Evolutionary conservation across 2,113 vertebrate genomes (phyloP).

Genomic region (Piprites chloris): DNA sequence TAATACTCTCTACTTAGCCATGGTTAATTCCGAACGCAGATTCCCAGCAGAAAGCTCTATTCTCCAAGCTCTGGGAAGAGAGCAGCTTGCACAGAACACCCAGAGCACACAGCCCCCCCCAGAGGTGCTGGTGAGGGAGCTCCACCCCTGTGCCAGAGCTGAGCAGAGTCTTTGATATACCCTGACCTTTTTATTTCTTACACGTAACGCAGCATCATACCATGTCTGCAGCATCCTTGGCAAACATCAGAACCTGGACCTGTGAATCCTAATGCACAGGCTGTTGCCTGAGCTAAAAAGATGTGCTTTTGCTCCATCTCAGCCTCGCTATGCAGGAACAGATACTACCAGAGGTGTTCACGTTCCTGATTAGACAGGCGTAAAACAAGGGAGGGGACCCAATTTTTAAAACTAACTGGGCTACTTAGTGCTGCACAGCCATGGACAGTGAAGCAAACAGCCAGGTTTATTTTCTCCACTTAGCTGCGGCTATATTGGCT

Average conservation of each 20-base stretch:
- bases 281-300: neutral
- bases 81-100: neutral
- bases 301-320: neutral
- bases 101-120: neutral
- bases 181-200: neutral
- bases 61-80: neutral
- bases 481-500: neutral
- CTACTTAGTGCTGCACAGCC: neutral
- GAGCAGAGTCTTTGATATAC: neutral
- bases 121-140: fast-evolving
- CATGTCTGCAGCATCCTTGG: fast-evolving
- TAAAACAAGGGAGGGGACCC: neutral
- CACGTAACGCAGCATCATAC: fast-evolving
- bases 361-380: neutral
- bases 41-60: neutral
- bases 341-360: neutral
- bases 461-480: neutral
- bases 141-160: fast-evolving
- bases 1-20: neutral
- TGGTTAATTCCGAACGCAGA: neutral
- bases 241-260: neutral
- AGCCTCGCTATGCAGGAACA: fast-evolving
- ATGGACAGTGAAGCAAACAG: neutral
- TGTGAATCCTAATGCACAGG: fast-evolving
- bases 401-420: neutral